These are phyloP conservation scores for Chrysogorgia sp. DNA, from an alignment of 92 coral and sea anemone species.

Conservation along the genomic window DNA sequence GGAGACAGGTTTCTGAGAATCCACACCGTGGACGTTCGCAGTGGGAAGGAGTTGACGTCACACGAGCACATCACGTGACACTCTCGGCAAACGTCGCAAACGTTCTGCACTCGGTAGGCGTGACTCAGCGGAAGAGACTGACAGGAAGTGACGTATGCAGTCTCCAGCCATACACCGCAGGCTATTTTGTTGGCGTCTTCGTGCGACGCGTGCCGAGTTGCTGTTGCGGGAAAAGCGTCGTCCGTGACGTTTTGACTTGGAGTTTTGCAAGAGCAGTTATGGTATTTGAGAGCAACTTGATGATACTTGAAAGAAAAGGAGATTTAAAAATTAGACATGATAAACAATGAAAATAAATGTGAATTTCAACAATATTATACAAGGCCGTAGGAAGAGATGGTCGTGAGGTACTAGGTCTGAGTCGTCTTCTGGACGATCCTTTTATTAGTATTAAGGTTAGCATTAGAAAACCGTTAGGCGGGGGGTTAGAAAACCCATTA, in stretches of 20 bases:
- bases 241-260: not conserved
- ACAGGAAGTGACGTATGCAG: slow-evolving; percentile 25
- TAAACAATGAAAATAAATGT: not conserved
- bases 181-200: not conserved
- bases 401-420: too few relatives aligned
- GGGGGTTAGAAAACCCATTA: too few relatives aligned
- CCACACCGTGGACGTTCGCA: slow-evolving; percentile 8
- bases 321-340: not conserved
- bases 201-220: not conserved
- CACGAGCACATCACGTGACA: slow-evolving; percentile 29
- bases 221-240: not conserved
- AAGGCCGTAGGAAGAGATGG: too few relatives aligned
- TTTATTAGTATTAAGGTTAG: too few relatives aligned
- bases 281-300: slow-evolving; percentile 65
- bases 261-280: slow-evolving; percentile 68
- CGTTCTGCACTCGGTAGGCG: slow-evolving; percentile 15
- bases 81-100: slow-evolving; percentile 35
- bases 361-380: not conserved
- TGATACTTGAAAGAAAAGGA: slow-evolving; percentile 56
- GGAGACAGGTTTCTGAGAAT: slow-evolving; percentile 8
- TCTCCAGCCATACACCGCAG: not conserved
- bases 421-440: too few relatives aligned
- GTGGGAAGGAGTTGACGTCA: slow-evolving; percentile 17
- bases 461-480: too few relatives aligned
- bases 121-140: slow-evolving; percentile 29